Conservation (phyloP, 1,140 invertebrate genomes). For the Drosophila kanapiae region DNA sequence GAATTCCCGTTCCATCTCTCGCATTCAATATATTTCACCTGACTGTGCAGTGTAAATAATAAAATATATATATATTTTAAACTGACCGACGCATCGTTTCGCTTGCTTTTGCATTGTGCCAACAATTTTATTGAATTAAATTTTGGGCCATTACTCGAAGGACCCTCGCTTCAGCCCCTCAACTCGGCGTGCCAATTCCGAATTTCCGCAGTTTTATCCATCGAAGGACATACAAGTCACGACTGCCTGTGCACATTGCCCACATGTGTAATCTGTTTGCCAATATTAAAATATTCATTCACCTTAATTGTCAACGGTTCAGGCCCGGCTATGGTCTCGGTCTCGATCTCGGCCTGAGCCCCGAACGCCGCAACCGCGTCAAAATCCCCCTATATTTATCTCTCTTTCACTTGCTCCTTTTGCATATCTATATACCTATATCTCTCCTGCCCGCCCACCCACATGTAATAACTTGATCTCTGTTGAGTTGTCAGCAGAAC, state of each 20-base stretch:
- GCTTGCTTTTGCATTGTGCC: constrained; percentile 67
- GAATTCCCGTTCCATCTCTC: constrained; percentile 25
- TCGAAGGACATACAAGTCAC: constrained; percentile 43
- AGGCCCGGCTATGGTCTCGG: constrained; percentile 21
- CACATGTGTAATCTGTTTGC: constrained; percentile 83
- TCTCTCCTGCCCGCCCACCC: constrained; percentile 27
- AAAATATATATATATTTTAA: constrained; percentile 25
- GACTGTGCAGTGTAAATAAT: constrained; percentile 22
- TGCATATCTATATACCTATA: constrained; percentile 21
- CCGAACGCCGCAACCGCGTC: constrained; percentile 62
- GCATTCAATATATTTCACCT: constrained; percentile 10
- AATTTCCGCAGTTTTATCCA: constrained; percentile 26
- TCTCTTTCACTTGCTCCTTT: constrained; percentile 10
- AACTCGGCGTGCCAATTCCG: constrained; percentile 5
- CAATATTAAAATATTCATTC: constrained; percentile 84
- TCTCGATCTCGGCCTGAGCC: constrained; percentile 27
- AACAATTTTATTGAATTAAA: constrained; percentile 83
- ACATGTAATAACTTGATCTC: constrained; percentile 80
- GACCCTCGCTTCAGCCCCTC: neutral
- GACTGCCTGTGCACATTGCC: constrained; percentile 55
- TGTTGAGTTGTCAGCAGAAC: constrained; percentile 83
- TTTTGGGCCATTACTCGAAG: constrained; percentile 75
- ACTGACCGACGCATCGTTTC: constrained; percentile 14
- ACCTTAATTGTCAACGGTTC: constrained; percentile 82
- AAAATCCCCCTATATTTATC: constrained; percentile 59